Conservation (phyloP, 1,140 invertebrate genomes). For the Dinoponera quadriceps region DNA sequence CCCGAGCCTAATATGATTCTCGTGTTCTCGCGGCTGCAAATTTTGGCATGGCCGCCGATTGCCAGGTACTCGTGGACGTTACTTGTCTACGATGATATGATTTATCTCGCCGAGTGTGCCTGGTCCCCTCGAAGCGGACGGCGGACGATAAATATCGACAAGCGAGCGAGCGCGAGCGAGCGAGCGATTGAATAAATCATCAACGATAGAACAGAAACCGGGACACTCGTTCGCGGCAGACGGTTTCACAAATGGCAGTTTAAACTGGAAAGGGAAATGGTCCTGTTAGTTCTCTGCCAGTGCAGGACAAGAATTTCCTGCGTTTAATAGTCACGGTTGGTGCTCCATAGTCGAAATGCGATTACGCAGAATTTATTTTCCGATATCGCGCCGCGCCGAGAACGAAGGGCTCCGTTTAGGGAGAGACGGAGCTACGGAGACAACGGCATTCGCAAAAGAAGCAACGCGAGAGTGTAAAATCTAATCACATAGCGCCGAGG, state of each 20-base stretch:
- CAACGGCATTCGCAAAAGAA: slow-evolving; percentile 43
- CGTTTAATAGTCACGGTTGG: slow-evolving; percentile 46
- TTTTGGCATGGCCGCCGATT: slow-evolving; percentile 70
- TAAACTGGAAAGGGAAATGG: slow-evolving; percentile 56
- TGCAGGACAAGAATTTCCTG: slow-evolving; percentile 58
- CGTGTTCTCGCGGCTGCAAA: slow-evolving; percentile 50
- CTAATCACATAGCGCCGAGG: slow-evolving; percentile 42
- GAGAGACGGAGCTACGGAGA: slow-evolving; percentile 27
- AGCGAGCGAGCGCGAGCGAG: slow-evolving; percentile 52
- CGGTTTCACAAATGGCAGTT: slow-evolving; percentile 59
- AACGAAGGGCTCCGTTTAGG: slow-evolving; percentile 21
- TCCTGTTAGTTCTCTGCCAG: slow-evolving; percentile 32
- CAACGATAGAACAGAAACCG: slow-evolving; percentile 58
- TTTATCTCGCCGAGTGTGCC: slow-evolving; percentile 71
- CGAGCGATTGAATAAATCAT: slow-evolving; percentile 72
- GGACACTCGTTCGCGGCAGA: slow-evolving; percentile 42
- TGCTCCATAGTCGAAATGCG: slow-evolving; percentile 43
- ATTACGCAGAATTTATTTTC: slow-evolving; percentile 61
- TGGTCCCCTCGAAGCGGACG: slow-evolving; percentile 38
- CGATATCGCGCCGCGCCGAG: slow-evolving; percentile 22
- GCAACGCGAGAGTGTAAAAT: slow-evolving; percentile 58
- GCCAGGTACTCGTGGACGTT: slow-evolving; percentile 65
- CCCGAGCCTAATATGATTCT: slow-evolving; percentile 71
- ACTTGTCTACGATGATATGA: slow-evolving; percentile 76
- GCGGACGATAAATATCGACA: slow-evolving; percentile 73